phyloP scores from a whole-genome alignment of 2,888 invertebrate species.

The Drosophila prolongata region DNA sequence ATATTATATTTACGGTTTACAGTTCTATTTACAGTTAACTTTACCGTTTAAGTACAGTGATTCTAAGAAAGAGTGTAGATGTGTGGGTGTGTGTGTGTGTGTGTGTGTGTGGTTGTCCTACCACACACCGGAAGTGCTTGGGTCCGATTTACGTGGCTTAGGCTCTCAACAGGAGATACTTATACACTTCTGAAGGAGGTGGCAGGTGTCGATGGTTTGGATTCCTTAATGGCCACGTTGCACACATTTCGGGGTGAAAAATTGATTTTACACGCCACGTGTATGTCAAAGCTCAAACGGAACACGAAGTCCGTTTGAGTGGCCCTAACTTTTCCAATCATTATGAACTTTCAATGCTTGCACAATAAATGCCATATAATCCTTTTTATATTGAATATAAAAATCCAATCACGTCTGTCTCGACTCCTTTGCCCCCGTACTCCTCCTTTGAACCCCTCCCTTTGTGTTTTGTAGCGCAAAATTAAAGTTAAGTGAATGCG shows the following conservation, averaged over 20 bases:
- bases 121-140: slow-evolving; percentile 55
- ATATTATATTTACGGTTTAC: too few relatives aligned
- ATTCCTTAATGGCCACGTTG: slow-evolving; percentile 27
- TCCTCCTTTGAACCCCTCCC: background rate
- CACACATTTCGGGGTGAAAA: slow-evolving; percentile 51
- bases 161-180: slow-evolving; percentile 9
- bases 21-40: too few relatives aligned
- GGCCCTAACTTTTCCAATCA: slow-evolving; percentile 75
- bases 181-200: slow-evolving; percentile 15
- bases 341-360: slow-evolving; percentile 63
- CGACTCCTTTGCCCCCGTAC: background rate
- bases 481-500: slow-evolving; percentile 63
- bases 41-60: too few relatives aligned
- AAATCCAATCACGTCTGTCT: slow-evolving; percentile 75
- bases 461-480: slow-evolving; percentile 55
- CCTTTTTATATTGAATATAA: slow-evolving; percentile 79
- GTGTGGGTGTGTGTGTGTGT: too few relatives aligned
- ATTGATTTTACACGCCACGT: slow-evolving; percentile 63
- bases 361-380: slow-evolving; percentile 65
- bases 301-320: slow-evolving; percentile 39
- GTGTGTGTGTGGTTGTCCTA: too few relatives aligned
- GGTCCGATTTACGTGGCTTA: slow-evolving; percentile 2
- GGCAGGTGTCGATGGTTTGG: slow-evolving; percentile 21
- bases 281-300: slow-evolving; percentile 8
- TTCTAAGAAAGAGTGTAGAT: too few relatives aligned